A percentile compares a stretch with the other conserved stretches of the same genome.
These are phyloP conservation scores for Halesus radiatus DNA, from an alignment of 1,140 invertebrate genomes.

Conservation along the genomic window DNA sequence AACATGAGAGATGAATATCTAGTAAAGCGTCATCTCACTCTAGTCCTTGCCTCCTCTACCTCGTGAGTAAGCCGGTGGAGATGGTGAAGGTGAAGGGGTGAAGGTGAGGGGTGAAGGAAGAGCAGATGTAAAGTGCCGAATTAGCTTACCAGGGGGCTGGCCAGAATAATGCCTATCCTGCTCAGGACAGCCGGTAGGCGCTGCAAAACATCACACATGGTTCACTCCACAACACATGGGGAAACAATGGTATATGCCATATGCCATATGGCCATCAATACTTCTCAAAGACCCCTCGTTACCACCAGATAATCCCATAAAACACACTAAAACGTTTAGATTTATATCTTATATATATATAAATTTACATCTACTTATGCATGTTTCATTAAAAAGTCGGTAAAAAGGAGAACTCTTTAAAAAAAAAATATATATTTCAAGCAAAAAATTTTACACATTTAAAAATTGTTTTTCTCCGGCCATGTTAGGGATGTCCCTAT, in stretches of 20 bases:
- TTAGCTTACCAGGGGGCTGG: slow-evolving; percentile 92
- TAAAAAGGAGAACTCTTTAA: too few relatives aligned
- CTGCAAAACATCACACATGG: slow-evolving; percentile 78
- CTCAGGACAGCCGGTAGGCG: slow-evolving; percentile 91
- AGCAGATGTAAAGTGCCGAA: slow-evolving; percentile 59
- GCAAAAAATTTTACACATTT: too few relatives aligned
- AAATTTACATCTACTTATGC: too few relatives aligned
- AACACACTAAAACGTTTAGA: slow-evolving; percentile 10
- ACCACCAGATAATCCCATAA: slow-evolving; percentile 14
- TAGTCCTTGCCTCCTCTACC: slow-evolving; percentile 23
- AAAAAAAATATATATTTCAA: too few relatives aligned
- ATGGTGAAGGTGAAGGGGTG: slow-evolving; percentile 1
- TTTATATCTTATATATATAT: too few relatives aligned
- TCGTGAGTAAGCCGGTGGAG: neutral
- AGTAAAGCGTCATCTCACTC: slow-evolving; percentile 1
- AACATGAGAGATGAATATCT: too few relatives aligned
- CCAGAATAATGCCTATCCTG: slow-evolving; percentile 93
- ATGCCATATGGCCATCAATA: neutral
- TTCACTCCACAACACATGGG: slow-evolving; percentile 61
- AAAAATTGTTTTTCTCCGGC: too few relatives aligned
- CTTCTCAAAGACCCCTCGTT: neutral
- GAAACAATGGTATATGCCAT: too few relatives aligned
- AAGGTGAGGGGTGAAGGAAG: slow-evolving; percentile 52
- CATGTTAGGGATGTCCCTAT: too few relatives aligned
- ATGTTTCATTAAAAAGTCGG: too few relatives aligned